These are phyloP conservation scores for Halesus radiatus DNA, from an alignment of 1,140 invertebrate genomes.

Conservation along the genomic window DNA sequence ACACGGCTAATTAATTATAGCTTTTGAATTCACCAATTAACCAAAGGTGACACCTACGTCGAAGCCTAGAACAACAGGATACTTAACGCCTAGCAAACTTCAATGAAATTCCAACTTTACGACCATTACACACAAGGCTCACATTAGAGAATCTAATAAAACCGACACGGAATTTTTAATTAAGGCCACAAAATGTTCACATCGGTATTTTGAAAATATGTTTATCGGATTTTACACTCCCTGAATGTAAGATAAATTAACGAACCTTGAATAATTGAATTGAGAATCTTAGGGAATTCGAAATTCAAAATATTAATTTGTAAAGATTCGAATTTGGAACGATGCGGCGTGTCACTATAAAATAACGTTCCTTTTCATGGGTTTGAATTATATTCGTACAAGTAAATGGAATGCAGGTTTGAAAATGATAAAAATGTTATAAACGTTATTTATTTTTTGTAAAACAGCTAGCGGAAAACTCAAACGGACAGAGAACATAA, in stretches of 20 bases:
- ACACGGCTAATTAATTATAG: background rate
- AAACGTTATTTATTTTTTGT: conserved; percentile 4
- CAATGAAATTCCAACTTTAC: too few relatives aligned
- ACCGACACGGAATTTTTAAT: conserved; percentile 9
- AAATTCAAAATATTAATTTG: conserved; percentile 2
- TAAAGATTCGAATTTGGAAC: conserved; percentile 13
- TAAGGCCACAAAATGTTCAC: background rate
- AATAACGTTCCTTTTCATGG: background rate
- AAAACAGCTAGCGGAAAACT: conserved; percentile 16
- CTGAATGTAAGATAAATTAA: background rate
- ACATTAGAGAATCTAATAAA: background rate
- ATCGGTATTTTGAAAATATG: background rate
- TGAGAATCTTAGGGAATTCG: background rate
- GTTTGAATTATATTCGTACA: conserved; percentile 8
- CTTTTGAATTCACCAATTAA: conserved; percentile 17
- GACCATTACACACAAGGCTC: background rate
- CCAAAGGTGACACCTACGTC: background rate
- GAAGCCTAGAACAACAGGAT: background rate
- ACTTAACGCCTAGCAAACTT: too few relatives aligned
- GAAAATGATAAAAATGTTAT: background rate
- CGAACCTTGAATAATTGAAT: background rate
- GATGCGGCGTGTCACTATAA: background rate
- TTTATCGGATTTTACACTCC: too few relatives aligned
- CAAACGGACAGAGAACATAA: conserved; percentile 7
- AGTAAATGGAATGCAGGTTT: background rate